Base-by-base conservation (phyloP, 2,888 invertebrate species). In the Microplitis deprimator region DNA sequence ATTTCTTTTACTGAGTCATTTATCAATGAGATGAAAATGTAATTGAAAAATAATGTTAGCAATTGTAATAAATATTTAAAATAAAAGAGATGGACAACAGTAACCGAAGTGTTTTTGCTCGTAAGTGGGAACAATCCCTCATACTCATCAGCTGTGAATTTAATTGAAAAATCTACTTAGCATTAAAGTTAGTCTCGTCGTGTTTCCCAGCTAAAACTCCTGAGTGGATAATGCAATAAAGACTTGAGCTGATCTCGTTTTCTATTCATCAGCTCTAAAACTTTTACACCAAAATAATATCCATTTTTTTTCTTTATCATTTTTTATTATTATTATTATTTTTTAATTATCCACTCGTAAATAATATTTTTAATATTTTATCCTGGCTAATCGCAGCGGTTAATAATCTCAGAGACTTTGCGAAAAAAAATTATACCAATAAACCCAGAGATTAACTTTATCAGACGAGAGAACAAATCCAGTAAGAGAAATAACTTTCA, bases 161-260 rank as follows among this genome's bases (percentile, higher is more conserved):
- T 38, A 64, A 8, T 62, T 38, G 41, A 73, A 76, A 41, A 72
- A 72, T 68, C 60, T 64, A 72, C 68, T 76, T 41, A 38, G 68
- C 16, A 7, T 29, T 29, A 73, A 68, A 77, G 73, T 73, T 77
- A 5, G 50, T 64, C 40, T 38, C 41, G 10, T 41, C 4, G 70
- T 7, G 71, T 73, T 61, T 68, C n/a, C 50, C 6, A 62, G 29
- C 61, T 17, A 13, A 73, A 77, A 77, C 77, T 77, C 62, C 68
- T 40, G 68, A 77, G 68, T 68, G 73, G 68, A 68, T 77, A 68
- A 77, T 67, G 68, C 41, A 59, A 6, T 61, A 61, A 71, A 38
- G 41, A 8, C 62, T 17, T 72, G 20, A 64, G 62, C 72, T 72
- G 38, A 72, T 72, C 38, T 5, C 20, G 41, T 65, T 20, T 13